These are phyloP conservation scores for Phyto melanocephala DNA, from an alignment of 2,888 invertebrate genomes.

Conservation along the genomic window DNA sequence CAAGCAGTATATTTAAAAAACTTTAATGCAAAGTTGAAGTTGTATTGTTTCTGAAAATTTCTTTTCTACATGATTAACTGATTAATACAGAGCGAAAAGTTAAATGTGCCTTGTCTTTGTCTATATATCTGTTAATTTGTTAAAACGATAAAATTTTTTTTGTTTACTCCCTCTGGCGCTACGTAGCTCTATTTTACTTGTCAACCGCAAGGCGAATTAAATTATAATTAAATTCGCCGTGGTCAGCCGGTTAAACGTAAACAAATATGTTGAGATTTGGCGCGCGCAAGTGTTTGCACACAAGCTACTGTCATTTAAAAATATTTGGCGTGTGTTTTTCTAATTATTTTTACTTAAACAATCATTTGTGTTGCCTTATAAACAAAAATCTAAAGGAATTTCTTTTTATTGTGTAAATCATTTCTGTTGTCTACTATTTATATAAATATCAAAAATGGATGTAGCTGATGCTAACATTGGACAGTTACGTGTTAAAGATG, in stretches of 20 bases:
- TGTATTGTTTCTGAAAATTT: too few species aligned
- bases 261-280: constrained; percentile 32
- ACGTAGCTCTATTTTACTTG: too few species aligned
- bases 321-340: constrained; percentile 48
- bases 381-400: constrained; percentile 1
- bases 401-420: background rate
- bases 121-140: too few species aligned
- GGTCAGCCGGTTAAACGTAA: constrained; percentile 18
- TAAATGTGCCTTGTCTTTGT: too few species aligned
- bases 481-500: constrained; percentile 90
- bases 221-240: too few species aligned
- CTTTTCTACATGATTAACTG: too few species aligned
- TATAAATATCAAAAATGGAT: constrained; percentile 83
- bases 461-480: constrained; percentile 87
- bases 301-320: constrained; percentile 34
- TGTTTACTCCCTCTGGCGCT: too few species aligned
- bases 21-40: too few species aligned
- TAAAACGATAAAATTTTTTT: too few species aligned
- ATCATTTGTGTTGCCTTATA: constrained; percentile 4
- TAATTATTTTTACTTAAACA: background rate
- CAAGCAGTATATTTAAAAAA: too few species aligned
- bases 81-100: too few species aligned
- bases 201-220: too few species aligned
- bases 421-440: background rate
- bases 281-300: constrained; percentile 40